Evolutionary conservation across 23 tunicate genomes (phyloP), one percentile per base, ranked within the genome.

Genomic region (Ciona savignyi): DNA sequence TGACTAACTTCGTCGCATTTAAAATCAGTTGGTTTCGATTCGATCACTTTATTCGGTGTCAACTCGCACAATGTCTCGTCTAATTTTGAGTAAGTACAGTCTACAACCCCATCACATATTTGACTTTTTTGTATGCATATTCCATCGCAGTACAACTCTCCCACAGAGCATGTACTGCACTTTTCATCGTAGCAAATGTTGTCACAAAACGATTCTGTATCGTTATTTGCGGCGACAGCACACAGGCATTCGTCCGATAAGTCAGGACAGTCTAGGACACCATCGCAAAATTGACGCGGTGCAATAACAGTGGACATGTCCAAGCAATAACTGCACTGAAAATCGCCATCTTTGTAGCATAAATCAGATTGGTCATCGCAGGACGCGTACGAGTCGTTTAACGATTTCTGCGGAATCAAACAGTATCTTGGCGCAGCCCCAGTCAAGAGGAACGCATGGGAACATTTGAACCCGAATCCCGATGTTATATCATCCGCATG

Each of bases 381-480:
- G 21, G 20, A 15, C 21, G 19, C 20, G 62, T 15, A 51, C 21
- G 21, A 19, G 21, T 21, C 62, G 62, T 15, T 21, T 19, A 51
- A 19, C 62, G 62, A 15, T 51, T 15, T 15, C n/a, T n/a, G n/a
- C n/a, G n/a, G n/a, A n/a, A n/a, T n/a, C n/a, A n/a, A n/a, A n/a
- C n/a, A n/a, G n/a, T n/a, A n/a, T n/a, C n/a, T n/a, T n/a, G n/a
- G n/a, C n/a, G n/a, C n/a, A n/a, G n/a, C n/a, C n/a, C n/a, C n/a
- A n/a, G n/a, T n/a, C n/a, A n/a, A n/a, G n/a, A n/a, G n/a, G n/a
- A n/a, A n/a, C 28, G 28, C 23, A 23, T 33, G 60, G n/a, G 2
- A 0, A 32, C 81, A 77, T 77, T 77, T 67, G 63, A 77, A 77
- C n/a, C 81, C 81, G 9, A 32, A 60, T 0, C 67, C 24, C 9